These are phyloP conservation scores for Gasteruption jaculator DNA, from an alignment of 2,888 invertebrate genomes.

Conservation along the genomic window DNA sequence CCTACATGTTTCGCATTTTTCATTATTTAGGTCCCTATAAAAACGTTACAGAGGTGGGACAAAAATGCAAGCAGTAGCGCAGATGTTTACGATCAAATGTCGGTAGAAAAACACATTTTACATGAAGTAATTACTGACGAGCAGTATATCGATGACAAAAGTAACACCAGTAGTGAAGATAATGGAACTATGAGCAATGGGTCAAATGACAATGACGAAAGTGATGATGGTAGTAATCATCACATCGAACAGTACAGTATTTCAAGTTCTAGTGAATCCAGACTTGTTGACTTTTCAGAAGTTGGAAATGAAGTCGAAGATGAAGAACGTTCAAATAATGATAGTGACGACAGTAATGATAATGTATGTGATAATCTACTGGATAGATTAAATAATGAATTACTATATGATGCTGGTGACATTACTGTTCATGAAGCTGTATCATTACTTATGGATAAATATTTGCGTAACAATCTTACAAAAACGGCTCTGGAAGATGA, in stretches of 20 bases:
- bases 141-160: not conserved
- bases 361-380: not conserved
- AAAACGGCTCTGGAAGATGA: conserved; percentile 13
- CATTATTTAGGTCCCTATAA: conserved; percentile 5
- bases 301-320: conserved; percentile 3
- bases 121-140: not conserved
- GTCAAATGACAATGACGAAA: not conserved
- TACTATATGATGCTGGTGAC: conserved; percentile 14
- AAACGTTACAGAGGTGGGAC: conserved; percentile 5
- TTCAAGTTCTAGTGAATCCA: not conserved
- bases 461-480: conserved; percentile 14
- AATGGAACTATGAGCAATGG: not conserved
- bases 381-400: not conserved
- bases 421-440: conserved; percentile 13
- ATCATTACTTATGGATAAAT: conserved; percentile 13
- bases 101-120: not conserved
- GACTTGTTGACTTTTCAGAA: not conserved
- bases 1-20: conserved; percentile 1
- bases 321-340: not conserved
- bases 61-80: conserved; percentile 3
- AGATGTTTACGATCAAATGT: conserved; percentile 1
- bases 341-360: not conserved
- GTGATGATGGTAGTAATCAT: not conserved
- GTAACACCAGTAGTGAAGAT: not conserved
- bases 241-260: conserved; percentile 1